Conservation (phyloP, 30 jellyfish, hydroid and myxozoan genomes). For the Aurelia aurita region DNA sequence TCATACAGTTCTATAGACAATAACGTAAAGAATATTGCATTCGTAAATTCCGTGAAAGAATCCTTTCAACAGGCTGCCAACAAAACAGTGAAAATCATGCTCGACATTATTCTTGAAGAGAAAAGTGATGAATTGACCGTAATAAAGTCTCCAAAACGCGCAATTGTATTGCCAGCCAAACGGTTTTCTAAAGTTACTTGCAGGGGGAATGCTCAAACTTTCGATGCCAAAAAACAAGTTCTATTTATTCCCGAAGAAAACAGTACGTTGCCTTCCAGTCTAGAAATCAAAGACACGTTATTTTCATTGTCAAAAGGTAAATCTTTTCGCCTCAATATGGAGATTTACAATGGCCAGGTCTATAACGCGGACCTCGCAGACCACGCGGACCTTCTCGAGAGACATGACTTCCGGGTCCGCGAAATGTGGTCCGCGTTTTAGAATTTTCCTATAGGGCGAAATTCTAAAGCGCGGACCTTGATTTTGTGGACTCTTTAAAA, state of each 20-base stretch:
- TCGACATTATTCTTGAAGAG: conserved; percentile 17
- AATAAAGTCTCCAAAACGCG: conserved; percentile 44
- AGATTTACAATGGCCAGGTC: conserved; percentile 44
- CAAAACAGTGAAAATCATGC: conserved; percentile 17
- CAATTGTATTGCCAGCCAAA: conserved; percentile 18
- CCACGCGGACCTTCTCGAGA: too few relatives aligned
- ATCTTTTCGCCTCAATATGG: conserved; percentile 28
- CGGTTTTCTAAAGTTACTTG: conserved; percentile 38
- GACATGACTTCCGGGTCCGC: too few relatives aligned
- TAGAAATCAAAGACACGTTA: conserved; percentile 28
- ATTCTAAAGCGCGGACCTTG: too few relatives aligned
- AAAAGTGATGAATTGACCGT: conserved; percentile 19
- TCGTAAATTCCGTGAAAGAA: conserved; percentile 27
- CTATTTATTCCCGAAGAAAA: conserved; percentile 38
- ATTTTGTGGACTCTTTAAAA: too few relatives aligned
- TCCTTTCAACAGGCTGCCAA: conserved; percentile 44
- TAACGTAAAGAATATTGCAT: conserved; percentile 4
- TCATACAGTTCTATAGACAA: conserved; percentile 10
- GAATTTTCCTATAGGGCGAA: too few relatives aligned
- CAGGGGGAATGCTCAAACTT: conserved; percentile 13
- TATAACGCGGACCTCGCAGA: too few relatives aligned
- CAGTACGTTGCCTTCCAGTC: conserved; percentile 27
- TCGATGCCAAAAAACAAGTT: conserved; percentile 24
- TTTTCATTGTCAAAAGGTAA: conserved; percentile 30
- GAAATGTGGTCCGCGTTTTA: too few relatives aligned